Conservation (phyloP, 2,113 vertebrate genomes). For the Thalassoma bifasciatum region DNA sequence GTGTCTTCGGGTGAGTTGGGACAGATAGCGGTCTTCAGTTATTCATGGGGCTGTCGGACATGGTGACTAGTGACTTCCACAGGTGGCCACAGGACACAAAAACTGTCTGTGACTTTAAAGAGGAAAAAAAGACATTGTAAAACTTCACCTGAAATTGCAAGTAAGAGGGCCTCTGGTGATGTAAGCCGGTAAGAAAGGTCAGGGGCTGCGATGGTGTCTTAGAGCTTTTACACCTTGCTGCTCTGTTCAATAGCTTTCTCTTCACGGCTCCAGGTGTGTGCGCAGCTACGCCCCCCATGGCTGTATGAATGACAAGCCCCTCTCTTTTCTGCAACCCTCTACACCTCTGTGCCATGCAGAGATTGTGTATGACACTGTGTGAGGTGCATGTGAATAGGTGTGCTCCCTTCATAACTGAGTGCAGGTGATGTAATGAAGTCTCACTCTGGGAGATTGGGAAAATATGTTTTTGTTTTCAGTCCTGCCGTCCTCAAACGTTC, state of each 20-base stretch:
- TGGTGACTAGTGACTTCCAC: constrained; percentile 57
- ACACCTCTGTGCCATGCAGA: constrained; percentile 45
- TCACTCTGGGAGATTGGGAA: constrained; percentile 38
- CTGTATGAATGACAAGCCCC: constrained; percentile 49
- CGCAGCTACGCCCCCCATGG: constrained; percentile 27
- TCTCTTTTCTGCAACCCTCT: constrained; percentile 43
- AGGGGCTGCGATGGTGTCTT: constrained; percentile 20
- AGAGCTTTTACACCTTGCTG: constrained; percentile 45
- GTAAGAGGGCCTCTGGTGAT: constrained; percentile 31
- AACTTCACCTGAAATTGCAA: constrained; percentile 40
- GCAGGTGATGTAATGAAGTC: constrained; percentile 51
- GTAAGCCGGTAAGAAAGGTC: constrained; percentile 53
- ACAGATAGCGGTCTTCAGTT: constrained; percentile 67
- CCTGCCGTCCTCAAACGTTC: not conserved
- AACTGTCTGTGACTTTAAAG: constrained; percentile 19
- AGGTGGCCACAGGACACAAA: constrained; percentile 45
- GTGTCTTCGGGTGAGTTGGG: constrained; percentile 55
- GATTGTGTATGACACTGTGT: constrained; percentile 48
- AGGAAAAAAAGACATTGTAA: constrained; percentile 21
- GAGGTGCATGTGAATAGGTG: constrained; percentile 50
- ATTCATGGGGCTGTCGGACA: constrained; percentile 71
- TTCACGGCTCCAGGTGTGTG: constrained; percentile 42
- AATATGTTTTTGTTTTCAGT: constrained; percentile 36
- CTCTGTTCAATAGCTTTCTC: constrained; percentile 58
- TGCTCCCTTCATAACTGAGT: constrained; percentile 27